Percentiles rank a stretch among this genome's conserved stretches.
These are phyloP conservation scores for Hesperia comma DNA, from an alignment of 2,888 invertebrate genomes.

Conservation along the genomic window DNA sequence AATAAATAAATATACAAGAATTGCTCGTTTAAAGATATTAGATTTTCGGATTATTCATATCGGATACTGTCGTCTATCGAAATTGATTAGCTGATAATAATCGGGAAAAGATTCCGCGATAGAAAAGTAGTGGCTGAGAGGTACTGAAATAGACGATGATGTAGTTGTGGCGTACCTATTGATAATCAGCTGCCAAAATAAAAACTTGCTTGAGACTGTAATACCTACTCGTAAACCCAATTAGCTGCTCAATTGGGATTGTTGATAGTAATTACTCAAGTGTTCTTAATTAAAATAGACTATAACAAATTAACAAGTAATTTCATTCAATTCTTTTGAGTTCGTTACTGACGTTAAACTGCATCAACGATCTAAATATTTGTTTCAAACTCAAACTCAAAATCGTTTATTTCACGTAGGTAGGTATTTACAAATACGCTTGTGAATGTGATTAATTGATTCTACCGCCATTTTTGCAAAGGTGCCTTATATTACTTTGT, in stretches of 20 bases:
- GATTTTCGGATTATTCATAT: neutral
- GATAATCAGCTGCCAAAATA: conserved; percentile 25
- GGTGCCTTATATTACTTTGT: no score
- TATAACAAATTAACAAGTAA: neutral
- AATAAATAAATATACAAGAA: no score
- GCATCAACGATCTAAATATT: no score
- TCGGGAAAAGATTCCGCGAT: neutral
- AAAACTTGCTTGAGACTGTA: conserved; percentile 13
- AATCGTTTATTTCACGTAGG: no score
- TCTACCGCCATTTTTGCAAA: no score
- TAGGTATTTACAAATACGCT: no score
- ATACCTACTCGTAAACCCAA: conserved; percentile 7
- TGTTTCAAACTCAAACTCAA: no score
- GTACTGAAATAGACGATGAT: conserved; percentile 19
- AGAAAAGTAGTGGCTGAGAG: neutral
- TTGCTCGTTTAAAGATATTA: neutral
- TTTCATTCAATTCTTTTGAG: no score
- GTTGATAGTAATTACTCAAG: neutral
- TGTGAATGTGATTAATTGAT: no score
- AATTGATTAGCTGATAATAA: neutral
- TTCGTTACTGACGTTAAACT: no score
- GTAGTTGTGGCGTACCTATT: conserved; percentile 3
- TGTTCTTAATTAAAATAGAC: neutral
- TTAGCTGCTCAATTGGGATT: conserved; percentile 5
- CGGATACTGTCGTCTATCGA: neutral